Evolutionary conservation across 2,888 invertebrate species (phyloP).

Genomic region (Tenthredo notha): DNA sequence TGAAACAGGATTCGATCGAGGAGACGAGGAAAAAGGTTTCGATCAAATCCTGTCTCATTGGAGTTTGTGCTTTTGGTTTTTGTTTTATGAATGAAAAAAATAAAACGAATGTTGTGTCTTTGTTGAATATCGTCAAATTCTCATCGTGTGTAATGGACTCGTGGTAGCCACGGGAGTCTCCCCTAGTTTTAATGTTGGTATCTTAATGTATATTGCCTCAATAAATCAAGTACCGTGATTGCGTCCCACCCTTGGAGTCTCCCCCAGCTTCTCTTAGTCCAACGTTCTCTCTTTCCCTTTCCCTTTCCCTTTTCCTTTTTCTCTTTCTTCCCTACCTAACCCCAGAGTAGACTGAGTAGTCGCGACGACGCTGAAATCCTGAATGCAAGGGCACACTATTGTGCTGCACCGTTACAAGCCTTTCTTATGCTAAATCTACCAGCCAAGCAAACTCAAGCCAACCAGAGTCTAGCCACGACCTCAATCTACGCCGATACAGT

Average conservation of each 20-base stretch:
- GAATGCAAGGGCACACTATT: constrained; percentile 62
- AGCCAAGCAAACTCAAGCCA: constrained; percentile 42
- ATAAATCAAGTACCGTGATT: constrained; percentile 78
- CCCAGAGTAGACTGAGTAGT: constrained; percentile 41
- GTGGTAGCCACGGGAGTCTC: constrained; percentile 72
- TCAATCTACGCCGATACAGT: constrained; percentile 58
- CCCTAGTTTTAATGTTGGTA: constrained; percentile 78
- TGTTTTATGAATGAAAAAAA: neutral
- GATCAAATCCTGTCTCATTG: neutral
- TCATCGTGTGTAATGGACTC: constrained; percentile 65
- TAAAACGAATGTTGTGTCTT: neutral
- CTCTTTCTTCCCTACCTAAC: constrained; percentile 57
- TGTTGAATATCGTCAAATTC: constrained; percentile 28
- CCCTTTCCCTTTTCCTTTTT: neutral
- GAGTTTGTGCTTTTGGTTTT: neutral
- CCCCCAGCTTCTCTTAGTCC: constrained; percentile 24
- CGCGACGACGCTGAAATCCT: constrained; percentile 46
- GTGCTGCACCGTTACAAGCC: constrained; percentile 68
- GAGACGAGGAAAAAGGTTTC: neutral
- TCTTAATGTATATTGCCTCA: constrained; percentile 78
- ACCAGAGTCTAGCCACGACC: constrained; percentile 57
- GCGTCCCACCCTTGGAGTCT: constrained; percentile 68
- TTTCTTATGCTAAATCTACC: constrained; percentile 73
- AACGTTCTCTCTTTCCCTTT: neutral
- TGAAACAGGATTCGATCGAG: neutral